phyloP scores from a whole-genome alignment of 2,113 vertebrate species.

The Nyctereutes procyonoides region DNA sequence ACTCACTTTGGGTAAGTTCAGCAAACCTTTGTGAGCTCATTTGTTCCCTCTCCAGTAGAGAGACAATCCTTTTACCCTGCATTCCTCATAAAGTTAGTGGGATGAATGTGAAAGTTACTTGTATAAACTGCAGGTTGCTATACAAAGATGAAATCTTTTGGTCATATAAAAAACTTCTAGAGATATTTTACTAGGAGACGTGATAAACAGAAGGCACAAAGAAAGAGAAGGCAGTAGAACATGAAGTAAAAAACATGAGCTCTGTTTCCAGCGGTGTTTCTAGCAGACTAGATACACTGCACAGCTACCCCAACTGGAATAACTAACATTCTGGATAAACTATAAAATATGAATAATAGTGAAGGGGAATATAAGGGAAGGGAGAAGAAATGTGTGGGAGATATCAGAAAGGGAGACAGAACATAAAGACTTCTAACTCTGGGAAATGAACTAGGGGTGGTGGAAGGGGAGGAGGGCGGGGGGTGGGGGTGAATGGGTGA shows the following conservation, averaged over 20 bases:
- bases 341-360: too few relatives aligned
- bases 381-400: too few relatives aligned
- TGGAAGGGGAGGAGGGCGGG: too few relatives aligned
- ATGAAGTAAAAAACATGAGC: not conserved
- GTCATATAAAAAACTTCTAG: not conserved
- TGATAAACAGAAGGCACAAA: not conserved
- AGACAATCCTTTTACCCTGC: not conserved
- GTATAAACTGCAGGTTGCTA: not conserved
- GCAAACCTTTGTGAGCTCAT: not conserved
- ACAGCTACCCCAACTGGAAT: not conserved
- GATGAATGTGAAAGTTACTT: not conserved
- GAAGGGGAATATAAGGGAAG: too few relatives aligned
- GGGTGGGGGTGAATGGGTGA: too few relatives aligned
- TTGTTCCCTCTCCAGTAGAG: not conserved
- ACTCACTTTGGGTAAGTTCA: not conserved
- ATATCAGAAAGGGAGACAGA: too few relatives aligned
- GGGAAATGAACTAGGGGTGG: too few relatives aligned
- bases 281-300: not conserved
- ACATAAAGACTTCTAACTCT: too few relatives aligned
- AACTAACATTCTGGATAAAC: slow-evolving; percentile 9
- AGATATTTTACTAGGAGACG: slow-evolving; percentile 1
- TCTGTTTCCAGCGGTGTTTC: not conserved
- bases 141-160: not conserved
- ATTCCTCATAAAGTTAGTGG: not conserved
- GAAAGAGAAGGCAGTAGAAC: not conserved